These are phyloP conservation scores for Pampusana beccarii DNA, from an alignment of 2,113 vertebrate species.

Conservation along the genomic window DNA sequence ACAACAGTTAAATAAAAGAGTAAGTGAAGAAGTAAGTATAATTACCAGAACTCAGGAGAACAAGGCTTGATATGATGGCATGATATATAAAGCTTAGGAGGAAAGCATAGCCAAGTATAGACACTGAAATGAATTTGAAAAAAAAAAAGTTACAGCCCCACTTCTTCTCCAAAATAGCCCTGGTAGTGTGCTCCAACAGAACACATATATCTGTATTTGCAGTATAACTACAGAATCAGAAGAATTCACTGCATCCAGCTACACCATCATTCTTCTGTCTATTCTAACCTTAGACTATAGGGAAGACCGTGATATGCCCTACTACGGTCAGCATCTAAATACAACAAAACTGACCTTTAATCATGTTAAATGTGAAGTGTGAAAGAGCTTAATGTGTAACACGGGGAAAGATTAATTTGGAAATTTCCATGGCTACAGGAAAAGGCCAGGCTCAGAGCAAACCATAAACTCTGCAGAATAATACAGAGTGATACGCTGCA, in stretches of 20 bases:
- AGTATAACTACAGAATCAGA: neutral
- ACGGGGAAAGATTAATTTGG: neutral
- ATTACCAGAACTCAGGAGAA: neutral
- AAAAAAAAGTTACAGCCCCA: neutral
- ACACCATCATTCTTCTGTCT: neutral
- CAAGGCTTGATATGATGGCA: neutral
- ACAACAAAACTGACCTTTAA: neutral
- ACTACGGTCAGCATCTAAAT: neutral
- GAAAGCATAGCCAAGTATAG: neutral
- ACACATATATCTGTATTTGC: neutral
- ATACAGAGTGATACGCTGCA: neutral
- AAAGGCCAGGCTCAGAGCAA: neutral
- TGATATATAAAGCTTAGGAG: neutral
- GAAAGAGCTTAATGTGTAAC: neutral
- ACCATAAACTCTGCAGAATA: constrained; percentile 6
- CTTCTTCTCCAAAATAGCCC: neutral
- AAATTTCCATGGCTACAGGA: constrained; percentile 28
- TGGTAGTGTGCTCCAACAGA: neutral
- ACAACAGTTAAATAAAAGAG: neutral
- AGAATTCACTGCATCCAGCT: neutral
- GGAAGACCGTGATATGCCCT: neutral
- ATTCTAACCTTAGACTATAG: neutral
- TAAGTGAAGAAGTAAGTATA: neutral
- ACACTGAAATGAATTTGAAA: neutral
- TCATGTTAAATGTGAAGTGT: neutral